Percentiles rank a stretch among this genome's conserved stretches.
Evolutionary conservation across 2,797 vertebrate species (phyloP).

Genomic region (Alauda arvensis): DNA sequence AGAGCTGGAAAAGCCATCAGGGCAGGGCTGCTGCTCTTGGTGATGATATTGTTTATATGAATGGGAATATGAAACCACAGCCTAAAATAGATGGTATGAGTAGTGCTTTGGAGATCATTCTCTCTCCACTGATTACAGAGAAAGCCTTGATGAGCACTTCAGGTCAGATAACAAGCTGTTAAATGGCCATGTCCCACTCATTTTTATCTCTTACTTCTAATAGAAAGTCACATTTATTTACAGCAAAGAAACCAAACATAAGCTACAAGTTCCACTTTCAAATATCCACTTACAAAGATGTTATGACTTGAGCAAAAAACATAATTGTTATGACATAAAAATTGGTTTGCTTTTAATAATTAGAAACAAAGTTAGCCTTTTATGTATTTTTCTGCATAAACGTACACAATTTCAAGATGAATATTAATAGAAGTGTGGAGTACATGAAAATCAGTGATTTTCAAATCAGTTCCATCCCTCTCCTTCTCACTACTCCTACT

Average conservation of each 20-base stretch:
- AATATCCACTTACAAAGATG: background rate
- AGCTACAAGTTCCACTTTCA: background rate
- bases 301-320: background rate
- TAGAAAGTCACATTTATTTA: background rate
- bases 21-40: background rate
- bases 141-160: slow-evolving; percentile 30
- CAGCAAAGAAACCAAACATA: background rate
- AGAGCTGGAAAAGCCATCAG: slow-evolving; percentile 1
- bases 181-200: background rate
- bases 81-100: slow-evolving; percentile 26
- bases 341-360: background rate
- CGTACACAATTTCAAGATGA: background rate
- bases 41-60: slow-evolving; percentile 43
- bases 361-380: background rate
- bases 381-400: background rate
- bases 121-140: slow-evolving; percentile 8
- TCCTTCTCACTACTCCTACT: background rate
- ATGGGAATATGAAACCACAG: slow-evolving; percentile 33
- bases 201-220: slow-evolving; percentile 1
- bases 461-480: background rate
- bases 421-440: background rate
- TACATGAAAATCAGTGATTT: background rate
- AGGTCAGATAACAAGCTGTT: slow-evolving; percentile 29
- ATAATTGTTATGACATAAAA: background rate
- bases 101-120: slow-evolving; percentile 13